Conservation (phyloP, 1,140 invertebrate genomes). For the Chelonus insularis region DNA sequence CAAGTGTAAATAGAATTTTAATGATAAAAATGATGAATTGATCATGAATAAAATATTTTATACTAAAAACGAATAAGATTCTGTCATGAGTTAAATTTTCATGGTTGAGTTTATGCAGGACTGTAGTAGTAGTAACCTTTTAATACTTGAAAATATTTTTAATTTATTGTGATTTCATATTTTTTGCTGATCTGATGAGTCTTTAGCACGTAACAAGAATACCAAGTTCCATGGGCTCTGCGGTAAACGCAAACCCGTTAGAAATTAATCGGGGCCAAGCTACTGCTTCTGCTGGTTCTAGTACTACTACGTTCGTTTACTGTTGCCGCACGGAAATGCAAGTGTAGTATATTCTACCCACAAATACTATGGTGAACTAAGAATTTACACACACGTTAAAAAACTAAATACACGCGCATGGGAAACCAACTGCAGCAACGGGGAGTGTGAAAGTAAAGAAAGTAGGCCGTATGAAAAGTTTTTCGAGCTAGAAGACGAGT, state of each 20-base stretch:
- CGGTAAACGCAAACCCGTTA: slow-evolving; percentile 18
- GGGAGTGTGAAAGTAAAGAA: slow-evolving; percentile 18
- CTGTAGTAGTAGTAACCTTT: too few species aligned
- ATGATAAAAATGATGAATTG: too few species aligned
- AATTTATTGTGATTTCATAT: neutral
- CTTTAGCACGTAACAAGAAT: too few species aligned
- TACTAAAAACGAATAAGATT: too few species aligned
- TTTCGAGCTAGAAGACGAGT: neutral
- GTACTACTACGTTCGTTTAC: neutral
- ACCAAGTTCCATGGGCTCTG: neutral
- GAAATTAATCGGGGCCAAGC: slow-evolving; percentile 19
- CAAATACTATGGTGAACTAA: neutral
- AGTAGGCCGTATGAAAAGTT: slow-evolving; percentile 8
- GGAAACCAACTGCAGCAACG: neutral
- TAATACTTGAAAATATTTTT: neutral
- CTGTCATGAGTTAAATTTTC: too few species aligned
- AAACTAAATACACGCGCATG: neutral
- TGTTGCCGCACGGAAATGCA: slow-evolving; percentile 6
- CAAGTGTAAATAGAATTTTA: too few species aligned
- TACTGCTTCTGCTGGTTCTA: slow-evolving; percentile 1
- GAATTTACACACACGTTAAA: neutral
- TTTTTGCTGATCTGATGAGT: too few species aligned
- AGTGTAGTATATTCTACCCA: neutral
- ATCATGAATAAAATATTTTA: too few species aligned
- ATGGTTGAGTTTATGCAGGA: too few species aligned